phyloP scores from a whole-genome alignment of 2,888 invertebrate genomes.

The Mylabris sibirica region DNA sequence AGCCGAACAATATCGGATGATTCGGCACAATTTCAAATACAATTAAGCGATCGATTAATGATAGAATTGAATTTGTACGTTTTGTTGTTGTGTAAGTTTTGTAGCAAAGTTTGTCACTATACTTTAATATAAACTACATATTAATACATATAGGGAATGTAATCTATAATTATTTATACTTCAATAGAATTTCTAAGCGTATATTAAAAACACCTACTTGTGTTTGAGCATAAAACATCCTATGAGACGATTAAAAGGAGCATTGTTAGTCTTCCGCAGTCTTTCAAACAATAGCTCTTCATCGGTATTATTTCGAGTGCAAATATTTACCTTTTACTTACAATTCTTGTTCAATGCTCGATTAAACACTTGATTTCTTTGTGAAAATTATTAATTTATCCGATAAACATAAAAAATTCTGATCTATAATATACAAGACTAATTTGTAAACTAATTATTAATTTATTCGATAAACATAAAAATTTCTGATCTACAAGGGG shows the following conservation, averaged over 20 bases:
- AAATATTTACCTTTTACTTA: slow-evolving; percentile 2
- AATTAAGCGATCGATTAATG: slow-evolving; percentile 21
- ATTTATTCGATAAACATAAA: neutral
- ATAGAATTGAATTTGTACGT: slow-evolving; percentile 17
- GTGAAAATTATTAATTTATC: too few species aligned
- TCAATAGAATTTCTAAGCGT: slow-evolving; percentile 14
- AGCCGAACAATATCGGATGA: slow-evolving; percentile 35
- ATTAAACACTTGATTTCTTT: neutral
- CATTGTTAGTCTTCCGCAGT: slow-evolving; percentile 27
- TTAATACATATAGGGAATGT: slow-evolving; percentile 30
- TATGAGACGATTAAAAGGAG: slow-evolving; percentile 21
- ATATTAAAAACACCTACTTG: slow-evolving; percentile 39
- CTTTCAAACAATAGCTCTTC: slow-evolving; percentile 21
- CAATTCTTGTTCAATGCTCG: neutral
- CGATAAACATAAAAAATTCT: neutral
- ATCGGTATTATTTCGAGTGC: slow-evolving; percentile 1
- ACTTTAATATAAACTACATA: slow-evolving; percentile 22
- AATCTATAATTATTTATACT: slow-evolving; percentile 32
- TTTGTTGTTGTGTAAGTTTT: slow-evolving; percentile 18
- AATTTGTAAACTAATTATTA: neutral
- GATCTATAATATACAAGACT: neutral
- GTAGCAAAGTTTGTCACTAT: slow-evolving; percentile 37
- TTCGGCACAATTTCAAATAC: slow-evolving; percentile 31
- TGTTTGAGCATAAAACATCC: neutral
- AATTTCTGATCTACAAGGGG: neutral